Conservation (phyloP, 1,140 invertebrate genomes). For the Rhizoglyphus robini region DNA sequence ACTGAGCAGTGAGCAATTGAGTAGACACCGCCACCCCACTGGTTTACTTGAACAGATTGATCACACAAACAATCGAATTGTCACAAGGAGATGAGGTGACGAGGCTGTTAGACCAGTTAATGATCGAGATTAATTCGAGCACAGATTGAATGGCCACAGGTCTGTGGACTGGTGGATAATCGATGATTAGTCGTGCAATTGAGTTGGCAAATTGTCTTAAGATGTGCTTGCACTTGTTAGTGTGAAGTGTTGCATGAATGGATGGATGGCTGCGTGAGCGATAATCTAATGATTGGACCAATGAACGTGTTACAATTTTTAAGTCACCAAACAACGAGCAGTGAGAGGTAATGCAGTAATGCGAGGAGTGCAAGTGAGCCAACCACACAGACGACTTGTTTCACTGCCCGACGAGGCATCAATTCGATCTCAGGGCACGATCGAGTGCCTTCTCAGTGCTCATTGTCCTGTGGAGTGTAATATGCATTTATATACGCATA, state of each 20-base stretch:
- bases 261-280: constrained; percentile 8
- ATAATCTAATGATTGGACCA: constrained; percentile 9
- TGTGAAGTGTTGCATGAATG: constrained; percentile 7
- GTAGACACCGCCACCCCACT: no score
- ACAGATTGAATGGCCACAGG: not conserved
- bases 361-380: no score
- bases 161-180: not conserved
- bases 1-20: no score
- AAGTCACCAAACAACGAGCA: not conserved
- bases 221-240: not conserved
- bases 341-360: not conserved
- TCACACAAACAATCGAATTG: no score
- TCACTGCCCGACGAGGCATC: not conserved
- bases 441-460: not conserved
- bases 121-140: not conserved
- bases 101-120: not conserved
- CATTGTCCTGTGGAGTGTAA: not conserved
- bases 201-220: not conserved
- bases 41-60: no score
- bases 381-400: not conserved
- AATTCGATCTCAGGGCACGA: not conserved
- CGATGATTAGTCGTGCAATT: constrained; percentile 14
- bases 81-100: not conserved
- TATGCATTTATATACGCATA: constrained; percentile 19
- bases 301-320: constrained; percentile 12